phyloP scores from a whole-genome alignment of 2,888 invertebrate genomes.

The Alentia gelatinosa region DNA sequence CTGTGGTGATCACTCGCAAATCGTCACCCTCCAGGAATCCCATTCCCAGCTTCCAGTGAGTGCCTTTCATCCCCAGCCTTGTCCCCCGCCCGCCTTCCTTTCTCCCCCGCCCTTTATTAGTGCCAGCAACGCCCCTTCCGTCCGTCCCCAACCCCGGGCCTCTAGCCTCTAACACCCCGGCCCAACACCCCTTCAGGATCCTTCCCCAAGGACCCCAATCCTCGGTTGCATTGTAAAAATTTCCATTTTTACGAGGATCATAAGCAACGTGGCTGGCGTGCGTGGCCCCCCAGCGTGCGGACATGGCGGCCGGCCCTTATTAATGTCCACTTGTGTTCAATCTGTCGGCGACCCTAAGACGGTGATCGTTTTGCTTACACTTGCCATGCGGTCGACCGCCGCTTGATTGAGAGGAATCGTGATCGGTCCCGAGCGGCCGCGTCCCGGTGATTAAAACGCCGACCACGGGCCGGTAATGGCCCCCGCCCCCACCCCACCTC shows the following conservation, averaged over 20 bases:
- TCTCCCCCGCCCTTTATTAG: not conserved
- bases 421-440: conserved; percentile 43
- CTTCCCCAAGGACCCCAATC: conserved; percentile 9
- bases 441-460: conserved; percentile 40
- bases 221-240: conserved; percentile 40
- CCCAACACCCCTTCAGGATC: not conserved
- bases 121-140: not conserved
- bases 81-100: not conserved
- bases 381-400: conserved; percentile 24
- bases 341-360: conserved; percentile 38
- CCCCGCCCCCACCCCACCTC: not conserved
- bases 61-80: not conserved
- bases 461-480: conserved; percentile 24
- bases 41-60: not conserved
- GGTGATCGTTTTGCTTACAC: conserved; percentile 34
- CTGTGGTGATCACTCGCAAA: not conserved
- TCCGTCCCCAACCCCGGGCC: not conserved
- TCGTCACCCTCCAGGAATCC: too few species aligned
- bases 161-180: not conserved
- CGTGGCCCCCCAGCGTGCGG: not conserved
- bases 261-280: not conserved
- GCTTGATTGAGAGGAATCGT: conserved; percentile 48
- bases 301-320: not conserved
- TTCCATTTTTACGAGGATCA: conserved; percentile 53
- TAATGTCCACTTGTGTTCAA: conserved; percentile 53